Conservation (phyloP, 92 coral and sea anemone genomes). For the Phenganax stokvisi region DNA sequence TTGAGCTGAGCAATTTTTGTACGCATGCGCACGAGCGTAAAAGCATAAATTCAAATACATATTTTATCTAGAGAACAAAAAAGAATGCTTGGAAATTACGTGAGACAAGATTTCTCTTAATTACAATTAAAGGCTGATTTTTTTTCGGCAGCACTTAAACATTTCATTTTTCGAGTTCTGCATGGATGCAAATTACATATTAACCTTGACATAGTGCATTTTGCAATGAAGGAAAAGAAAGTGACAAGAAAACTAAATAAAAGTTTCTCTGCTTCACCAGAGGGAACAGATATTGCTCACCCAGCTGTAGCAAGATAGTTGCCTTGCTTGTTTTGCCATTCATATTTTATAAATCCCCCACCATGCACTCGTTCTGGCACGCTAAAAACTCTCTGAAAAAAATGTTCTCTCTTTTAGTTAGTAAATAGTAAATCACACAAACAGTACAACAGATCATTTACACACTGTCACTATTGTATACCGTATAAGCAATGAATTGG, state of each 20-base stretch:
- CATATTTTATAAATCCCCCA: slow-evolving; percentile 71
- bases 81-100: no score
- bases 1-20: no score
- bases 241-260: neutral
- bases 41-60: no score
- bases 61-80: no score
- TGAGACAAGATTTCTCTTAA: no score
- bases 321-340: slow-evolving; percentile 92
- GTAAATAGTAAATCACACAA: neutral
- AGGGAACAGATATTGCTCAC: slow-evolving; percentile 44
- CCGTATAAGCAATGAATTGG: neutral
- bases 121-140: no score
- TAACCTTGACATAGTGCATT: neutral
- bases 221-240: neutral
- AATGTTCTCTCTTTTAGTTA: neutral
- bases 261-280: neutral
- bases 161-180: no score
- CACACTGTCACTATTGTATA: neutral
- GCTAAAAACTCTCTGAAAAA: slow-evolving; percentile 80
- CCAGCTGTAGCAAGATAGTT: slow-evolving; percentile 87
- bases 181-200: no score
- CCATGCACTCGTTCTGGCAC: slow-evolving; percentile 93
- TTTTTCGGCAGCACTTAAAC: no score
- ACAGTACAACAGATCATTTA: neutral
- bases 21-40: no score